Conservation (phyloP, 2,797 vertebrate genomes). For the Onychomys arenicola region DNA sequence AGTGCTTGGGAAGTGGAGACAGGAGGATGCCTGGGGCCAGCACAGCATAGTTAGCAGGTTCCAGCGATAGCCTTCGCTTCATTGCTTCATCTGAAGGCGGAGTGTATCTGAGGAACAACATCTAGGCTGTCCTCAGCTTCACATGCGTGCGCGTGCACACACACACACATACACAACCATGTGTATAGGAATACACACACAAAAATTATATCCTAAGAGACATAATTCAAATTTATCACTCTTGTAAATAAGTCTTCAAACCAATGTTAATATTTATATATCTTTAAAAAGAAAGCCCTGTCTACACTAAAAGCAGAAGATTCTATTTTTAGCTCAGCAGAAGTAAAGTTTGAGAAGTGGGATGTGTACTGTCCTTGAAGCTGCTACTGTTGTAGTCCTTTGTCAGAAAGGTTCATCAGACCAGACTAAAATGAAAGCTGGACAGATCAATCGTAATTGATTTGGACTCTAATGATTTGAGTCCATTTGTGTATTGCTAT, state of each 20-base stretch:
- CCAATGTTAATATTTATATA: constrained; percentile 22
- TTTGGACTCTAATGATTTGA: neutral
- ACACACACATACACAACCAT: too few relatives aligned
- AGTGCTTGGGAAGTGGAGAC: neutral
- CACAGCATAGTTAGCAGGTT: neutral
- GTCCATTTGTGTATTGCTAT: constrained; percentile 4
- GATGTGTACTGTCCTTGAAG: neutral
- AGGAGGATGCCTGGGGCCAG: too few relatives aligned
- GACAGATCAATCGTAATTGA: constrained; percentile 16
- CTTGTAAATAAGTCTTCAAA: constrained; percentile 24
- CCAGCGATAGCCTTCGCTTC: neutral
- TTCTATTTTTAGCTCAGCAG: neutral
- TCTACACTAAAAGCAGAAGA: constrained; percentile 31
- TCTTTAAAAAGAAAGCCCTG: constrained; percentile 16
- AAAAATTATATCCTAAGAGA: constrained; percentile 25
- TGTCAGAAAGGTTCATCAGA: neutral
- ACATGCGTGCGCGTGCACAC: neutral
- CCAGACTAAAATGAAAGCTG: neutral
- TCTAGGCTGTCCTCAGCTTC: neutral
- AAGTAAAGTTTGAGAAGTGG: constrained; percentile 44
- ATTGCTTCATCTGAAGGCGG: too few relatives aligned
- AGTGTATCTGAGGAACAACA: neutral
- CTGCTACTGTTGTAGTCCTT: neutral
- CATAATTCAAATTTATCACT: neutral
- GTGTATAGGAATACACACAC: neutral